These are phyloP conservation scores for Dolichomitus sp. DNA, from an alignment of 2,888 invertebrate species.

Conservation along the genomic window DNA sequence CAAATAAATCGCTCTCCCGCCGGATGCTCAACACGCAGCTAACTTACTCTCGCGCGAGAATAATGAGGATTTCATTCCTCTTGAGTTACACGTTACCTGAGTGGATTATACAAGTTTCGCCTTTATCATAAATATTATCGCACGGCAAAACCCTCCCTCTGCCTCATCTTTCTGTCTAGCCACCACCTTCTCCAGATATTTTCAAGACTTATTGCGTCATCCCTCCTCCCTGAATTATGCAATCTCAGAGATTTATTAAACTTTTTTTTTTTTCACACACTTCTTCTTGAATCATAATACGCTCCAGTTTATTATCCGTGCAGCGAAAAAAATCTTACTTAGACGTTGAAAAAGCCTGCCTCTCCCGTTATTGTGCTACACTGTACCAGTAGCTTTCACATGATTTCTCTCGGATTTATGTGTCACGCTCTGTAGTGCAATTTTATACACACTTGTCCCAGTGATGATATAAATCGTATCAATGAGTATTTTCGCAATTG, in stretches of 20 bases:
- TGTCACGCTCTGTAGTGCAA: conserved; percentile 48
- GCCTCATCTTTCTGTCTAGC: conserved; percentile 11
- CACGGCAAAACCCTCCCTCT: conserved; percentile 32
- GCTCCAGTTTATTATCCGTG: conserved; percentile 34
- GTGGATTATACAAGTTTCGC: conserved; percentile 65
- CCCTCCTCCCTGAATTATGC: conserved; percentile 48
- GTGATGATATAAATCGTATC: conserved; percentile 23
- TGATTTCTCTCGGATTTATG: conserved; percentile 66
- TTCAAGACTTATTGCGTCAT: conserved; percentile 65
- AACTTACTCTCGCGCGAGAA: conserved; percentile 74
- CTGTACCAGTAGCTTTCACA: conserved; percentile 56
- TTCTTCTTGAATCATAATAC: conserved; percentile 21
- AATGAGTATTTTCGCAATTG: conserved; percentile 14
- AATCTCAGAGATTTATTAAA: conserved; percentile 37
- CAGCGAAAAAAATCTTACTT: conserved; percentile 30
- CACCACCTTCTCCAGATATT: conserved; percentile 45
- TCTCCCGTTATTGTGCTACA: conserved; percentile 52
- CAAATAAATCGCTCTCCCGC: conserved; percentile 80
- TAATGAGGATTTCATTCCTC: conserved; percentile 79
- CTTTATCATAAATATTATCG: conserved; percentile 64
- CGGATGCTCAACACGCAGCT: conserved; percentile 79
- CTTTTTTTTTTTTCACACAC: conserved; percentile 7
- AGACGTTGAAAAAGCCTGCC: conserved; percentile 49
- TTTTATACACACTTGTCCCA: conserved; percentile 30
- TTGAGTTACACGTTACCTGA: conserved; percentile 68